phyloP scores from a whole-genome alignment of 1,140 invertebrate genomes.

The Pachypeltis micranthus region DNA sequence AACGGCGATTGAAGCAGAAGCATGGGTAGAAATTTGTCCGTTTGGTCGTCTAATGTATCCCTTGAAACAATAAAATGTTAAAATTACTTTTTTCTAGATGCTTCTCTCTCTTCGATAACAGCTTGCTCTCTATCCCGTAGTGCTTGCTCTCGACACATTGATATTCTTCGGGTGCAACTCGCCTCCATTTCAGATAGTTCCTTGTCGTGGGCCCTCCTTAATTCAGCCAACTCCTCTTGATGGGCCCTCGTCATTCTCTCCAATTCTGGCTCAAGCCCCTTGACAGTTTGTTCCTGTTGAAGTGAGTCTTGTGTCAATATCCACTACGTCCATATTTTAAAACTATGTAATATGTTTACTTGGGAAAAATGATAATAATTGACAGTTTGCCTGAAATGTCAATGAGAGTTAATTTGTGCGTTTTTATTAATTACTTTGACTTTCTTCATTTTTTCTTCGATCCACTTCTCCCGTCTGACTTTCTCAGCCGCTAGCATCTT shows the following conservation, averaged over 20 bases:
- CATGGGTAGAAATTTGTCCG: no score
- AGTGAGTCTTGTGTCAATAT: neutral
- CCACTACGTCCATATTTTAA: no score
- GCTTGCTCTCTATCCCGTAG: constrained; percentile 39
- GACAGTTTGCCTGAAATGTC: no score
- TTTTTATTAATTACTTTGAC: constrained; percentile 42
- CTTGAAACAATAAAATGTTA: neutral
- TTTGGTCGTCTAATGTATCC: no score
- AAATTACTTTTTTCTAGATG: constrained; percentile 24
- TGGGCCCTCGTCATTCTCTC: constrained; percentile 49
- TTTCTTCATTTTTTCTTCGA: constrained; percentile 54
- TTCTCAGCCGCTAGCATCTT: constrained; percentile 52
- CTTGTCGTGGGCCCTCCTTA: constrained; percentile 45
- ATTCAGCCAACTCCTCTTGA: constrained; percentile 44
- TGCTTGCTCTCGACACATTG: constrained; percentile 38
- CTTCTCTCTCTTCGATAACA: constrained; percentile 37
- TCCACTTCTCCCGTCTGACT: constrained; percentile 50
- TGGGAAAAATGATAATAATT: no score
- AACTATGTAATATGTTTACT: constrained; percentile 10
- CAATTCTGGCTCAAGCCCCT: constrained; percentile 58
- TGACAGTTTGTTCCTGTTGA: constrained; percentile 52
- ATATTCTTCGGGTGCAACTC: constrained; percentile 38
- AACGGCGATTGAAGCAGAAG: no score
- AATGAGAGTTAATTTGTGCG: neutral
- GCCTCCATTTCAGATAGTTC: constrained; percentile 46